A percentile compares a stretch with the other conserved stretches of the same genome.
These are phyloP conservation scores for Acronicta aceris DNA, from an alignment of 2,888 invertebrate genomes.

Conservation along the genomic window DNA sequence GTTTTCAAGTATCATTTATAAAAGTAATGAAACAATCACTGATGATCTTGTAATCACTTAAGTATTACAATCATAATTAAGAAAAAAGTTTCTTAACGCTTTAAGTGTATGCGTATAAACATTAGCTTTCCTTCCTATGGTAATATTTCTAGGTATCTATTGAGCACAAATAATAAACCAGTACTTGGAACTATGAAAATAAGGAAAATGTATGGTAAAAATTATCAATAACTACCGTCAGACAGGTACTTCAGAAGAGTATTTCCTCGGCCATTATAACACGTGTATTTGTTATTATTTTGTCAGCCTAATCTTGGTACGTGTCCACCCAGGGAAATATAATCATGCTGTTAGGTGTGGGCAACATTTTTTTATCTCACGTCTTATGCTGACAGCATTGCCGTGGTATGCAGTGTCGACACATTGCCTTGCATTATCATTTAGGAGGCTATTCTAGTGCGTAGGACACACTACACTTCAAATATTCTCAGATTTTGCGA, in stretches of 20 bases:
- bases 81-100: no score
- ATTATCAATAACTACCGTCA: conserved; percentile 22
- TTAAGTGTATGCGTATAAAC: background rate
- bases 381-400: conserved; percentile 38
- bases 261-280: conserved; percentile 7
- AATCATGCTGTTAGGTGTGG: conserved; percentile 11
- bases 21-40: conserved; percentile 5
- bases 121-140: background rate
- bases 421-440: conserved; percentile 29
- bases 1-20: background rate
- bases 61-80: no score
- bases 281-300: conserved; percentile 28
- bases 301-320: conserved; percentile 44
- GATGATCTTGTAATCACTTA: background rate
- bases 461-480: conserved; percentile 9
- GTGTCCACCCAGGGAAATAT: conserved; percentile 37
- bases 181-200: conserved; percentile 32
- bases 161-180: conserved; percentile 3
- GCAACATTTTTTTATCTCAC: conserved; percentile 43
- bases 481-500: background rate
- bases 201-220: conserved; percentile 35
- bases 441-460: conserved; percentile 19
- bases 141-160: conserved; percentile 6
- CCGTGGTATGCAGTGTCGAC: conserved; percentile 38
- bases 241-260: conserved; percentile 18